Conservation (phyloP, 2,888 invertebrate species). For the Pandemis cinnamomeana region DNA sequence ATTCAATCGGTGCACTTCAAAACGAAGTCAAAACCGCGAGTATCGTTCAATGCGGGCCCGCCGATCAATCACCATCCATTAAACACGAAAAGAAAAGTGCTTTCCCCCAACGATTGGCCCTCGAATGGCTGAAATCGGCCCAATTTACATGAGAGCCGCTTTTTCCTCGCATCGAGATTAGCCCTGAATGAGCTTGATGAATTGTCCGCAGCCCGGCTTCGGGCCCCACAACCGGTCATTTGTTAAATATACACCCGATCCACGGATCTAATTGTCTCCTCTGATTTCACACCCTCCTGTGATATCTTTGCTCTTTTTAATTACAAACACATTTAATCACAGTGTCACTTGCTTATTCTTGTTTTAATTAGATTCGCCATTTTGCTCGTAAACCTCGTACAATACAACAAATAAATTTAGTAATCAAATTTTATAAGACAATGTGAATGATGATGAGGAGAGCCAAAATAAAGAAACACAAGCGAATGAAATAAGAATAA, state of each 20-base stretch:
- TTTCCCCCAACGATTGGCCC: constrained; percentile 82
- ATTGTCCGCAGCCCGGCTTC: constrained; percentile 72
- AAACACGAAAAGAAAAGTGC: constrained; percentile 84
- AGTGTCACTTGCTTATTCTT: constrained; percentile 43
- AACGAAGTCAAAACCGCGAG: constrained; percentile 81
- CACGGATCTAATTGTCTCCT: constrained; percentile 84
- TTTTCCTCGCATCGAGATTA: constrained; percentile 84
- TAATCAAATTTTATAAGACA: constrained; percentile 19
- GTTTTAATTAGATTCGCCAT: constrained; percentile 14
- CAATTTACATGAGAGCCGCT: constrained; percentile 85
- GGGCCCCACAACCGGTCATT: constrained; percentile 74
- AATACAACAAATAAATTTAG: constrained; percentile 6
- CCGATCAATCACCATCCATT: constrained; percentile 85
- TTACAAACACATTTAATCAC: constrained; percentile 65
- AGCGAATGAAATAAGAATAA: constrained; percentile 42
- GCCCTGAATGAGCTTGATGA: constrained; percentile 84
- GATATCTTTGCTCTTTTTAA: constrained; percentile 74
- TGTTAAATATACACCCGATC: constrained; percentile 85
- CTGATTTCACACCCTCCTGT: constrained; percentile 82
- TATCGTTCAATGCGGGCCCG: constrained; percentile 73
- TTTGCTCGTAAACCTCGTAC: constrained; percentile 15
- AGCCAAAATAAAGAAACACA: constrained; percentile 41
- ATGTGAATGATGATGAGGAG: constrained; percentile 42
- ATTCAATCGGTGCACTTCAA: constrained; percentile 72
- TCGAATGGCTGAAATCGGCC: constrained; percentile 70